These are phyloP conservation scores for Tauraco erythrolophus DNA, from an alignment of 2,113 vertebrate genomes.

Conservation along the genomic window DNA sequence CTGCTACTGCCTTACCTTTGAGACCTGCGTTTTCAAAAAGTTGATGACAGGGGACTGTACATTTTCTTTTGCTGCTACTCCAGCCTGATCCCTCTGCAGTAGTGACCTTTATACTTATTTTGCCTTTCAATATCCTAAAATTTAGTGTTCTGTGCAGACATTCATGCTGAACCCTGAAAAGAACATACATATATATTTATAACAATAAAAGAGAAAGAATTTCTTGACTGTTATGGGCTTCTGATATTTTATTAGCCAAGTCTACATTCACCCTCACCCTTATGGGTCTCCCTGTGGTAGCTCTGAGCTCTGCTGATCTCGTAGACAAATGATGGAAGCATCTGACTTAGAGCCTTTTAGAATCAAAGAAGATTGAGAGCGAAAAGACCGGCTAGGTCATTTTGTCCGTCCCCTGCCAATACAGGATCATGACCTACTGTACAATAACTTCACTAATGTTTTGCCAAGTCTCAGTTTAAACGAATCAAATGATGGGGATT, in stretches of 20 bases:
- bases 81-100: not conserved
- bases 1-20: not conserved
- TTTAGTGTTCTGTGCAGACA: constrained; percentile 35
- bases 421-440: constrained; percentile 63
- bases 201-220: constrained; percentile 25
- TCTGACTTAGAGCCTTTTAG: constrained; percentile 59
- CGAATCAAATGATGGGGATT: constrained; percentile 29
- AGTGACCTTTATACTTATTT: constrained; percentile 19
- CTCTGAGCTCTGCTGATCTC: constrained; percentile 32
- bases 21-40: constrained; percentile 16
- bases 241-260: constrained; percentile 52
- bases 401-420: constrained; percentile 66
- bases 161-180: constrained; percentile 7
- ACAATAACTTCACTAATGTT: constrained; percentile 55
- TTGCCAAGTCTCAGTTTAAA: constrained; percentile 65
- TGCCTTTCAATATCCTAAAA: constrained; percentile 36
- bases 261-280: constrained; percentile 26
- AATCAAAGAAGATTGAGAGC: constrained; percentile 56
- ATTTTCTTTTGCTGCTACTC: constrained; percentile 6
- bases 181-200: constrained; percentile 39
- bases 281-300: constrained; percentile 17
- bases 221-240: constrained; percentile 28
- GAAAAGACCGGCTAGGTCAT: constrained; percentile 57
- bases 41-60: not conserved
- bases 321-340: constrained; percentile 57